Base-by-base conservation (phyloP, 2,113 vertebrate species). In the Thunnus thynnus region DNA sequence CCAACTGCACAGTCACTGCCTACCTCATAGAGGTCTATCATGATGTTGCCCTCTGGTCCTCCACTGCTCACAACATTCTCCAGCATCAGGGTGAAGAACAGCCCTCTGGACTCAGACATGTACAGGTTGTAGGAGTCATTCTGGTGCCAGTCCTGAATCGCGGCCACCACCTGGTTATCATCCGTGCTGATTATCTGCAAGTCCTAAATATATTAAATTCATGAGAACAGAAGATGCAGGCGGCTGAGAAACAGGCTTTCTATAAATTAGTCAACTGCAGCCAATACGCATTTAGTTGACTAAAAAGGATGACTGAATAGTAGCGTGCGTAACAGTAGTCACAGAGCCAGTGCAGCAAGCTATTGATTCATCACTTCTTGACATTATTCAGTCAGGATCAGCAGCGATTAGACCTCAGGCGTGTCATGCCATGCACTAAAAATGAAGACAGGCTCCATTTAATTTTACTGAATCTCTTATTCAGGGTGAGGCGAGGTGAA, bases 1-100 rank as follows among this genome's bases (percentile, higher is more conserved):
- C 61, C 12, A 57, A 27, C 71, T 78, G 71, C 65, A 3, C 11
- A 1, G 64, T 32, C 11, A 5, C 60, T 46, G 52, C 97, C 94
- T 96, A 99, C 97, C 97, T 98, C 97, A 92, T 98, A 98, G 78
- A 99, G 96, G 93, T 98, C 97, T 62, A 99, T 97, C 97, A 99
- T 99, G 88, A 99, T 89, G 22, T 99, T 99, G 73, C 96, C 97
- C 83, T 99, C 97, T 0, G 96, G 96, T 30, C 97, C 96, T 81
- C 96, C 91, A 72, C 96, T 98, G 81, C 97, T 98, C 93, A 97
- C 96, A 62, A 97, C 97, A 10, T 97, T 96, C 91, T 98, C 97
- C 94, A 98, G 93, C 88, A 97, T 97, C 93, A 97, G 86, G 1
- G 97, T 97, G 92, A 98, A 97, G 89, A 97, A 96, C 41, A 97